These are phyloP conservation scores for Formica exsecta DNA, from an alignment of 1,140 invertebrate genomes.

Conservation along the genomic window DNA sequence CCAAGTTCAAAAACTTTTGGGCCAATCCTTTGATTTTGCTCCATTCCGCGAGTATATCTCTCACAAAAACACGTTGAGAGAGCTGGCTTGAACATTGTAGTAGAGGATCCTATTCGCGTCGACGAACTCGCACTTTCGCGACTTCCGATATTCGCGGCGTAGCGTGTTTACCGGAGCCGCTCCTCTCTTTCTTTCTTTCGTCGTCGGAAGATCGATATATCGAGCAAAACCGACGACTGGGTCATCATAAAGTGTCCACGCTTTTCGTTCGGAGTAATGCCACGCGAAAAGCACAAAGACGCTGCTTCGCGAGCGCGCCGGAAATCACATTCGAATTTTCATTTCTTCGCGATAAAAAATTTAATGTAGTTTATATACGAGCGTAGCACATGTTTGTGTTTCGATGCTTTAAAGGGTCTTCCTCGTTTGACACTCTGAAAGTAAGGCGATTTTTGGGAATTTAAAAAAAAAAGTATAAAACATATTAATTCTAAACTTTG, in stretches of 20 bases:
- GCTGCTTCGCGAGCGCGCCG: neutral
- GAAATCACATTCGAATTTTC: neutral
- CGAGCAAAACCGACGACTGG: slow-evolving; percentile 74
- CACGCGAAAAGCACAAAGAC: slow-evolving; percentile 3
- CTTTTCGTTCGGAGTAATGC: slow-evolving; percentile 54
- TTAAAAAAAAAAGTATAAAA: too few species aligned
- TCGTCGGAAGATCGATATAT: slow-evolving; percentile 81
- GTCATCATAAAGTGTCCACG: slow-evolving; percentile 60
- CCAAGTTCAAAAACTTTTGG: neutral
- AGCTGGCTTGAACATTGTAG: neutral
- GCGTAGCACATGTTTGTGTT: neutral
- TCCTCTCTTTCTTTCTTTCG: slow-evolving; percentile 53
- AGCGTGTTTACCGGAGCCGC: slow-evolving; percentile 12
- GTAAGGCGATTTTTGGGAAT: too few species aligned
- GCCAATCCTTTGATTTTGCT: too few species aligned
- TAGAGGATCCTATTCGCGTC: neutral
- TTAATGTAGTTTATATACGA: neutral
- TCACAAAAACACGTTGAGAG: neutral
- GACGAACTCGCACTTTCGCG: neutral
- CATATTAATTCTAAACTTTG: too few species aligned
- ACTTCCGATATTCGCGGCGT: slow-evolving; percentile 10
- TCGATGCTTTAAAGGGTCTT: too few species aligned
- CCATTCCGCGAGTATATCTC: neutral
- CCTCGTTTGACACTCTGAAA: too few species aligned
- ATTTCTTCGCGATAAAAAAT: slow-evolving; percentile 15